phyloP scores from a whole-genome alignment of 2,888 invertebrate species.

The Empis livida region DNA sequence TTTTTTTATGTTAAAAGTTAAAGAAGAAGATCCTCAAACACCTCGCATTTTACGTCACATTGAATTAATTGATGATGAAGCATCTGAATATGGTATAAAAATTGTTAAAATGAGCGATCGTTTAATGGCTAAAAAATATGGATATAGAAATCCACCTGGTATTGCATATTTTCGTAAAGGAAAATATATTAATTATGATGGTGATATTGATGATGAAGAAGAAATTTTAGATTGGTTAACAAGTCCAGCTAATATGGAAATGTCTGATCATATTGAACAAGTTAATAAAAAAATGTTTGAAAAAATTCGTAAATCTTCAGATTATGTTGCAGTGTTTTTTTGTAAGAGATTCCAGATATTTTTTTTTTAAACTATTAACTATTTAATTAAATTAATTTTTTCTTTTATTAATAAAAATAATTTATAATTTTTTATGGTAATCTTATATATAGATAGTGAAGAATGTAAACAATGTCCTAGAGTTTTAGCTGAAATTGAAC shows the following conservation, averaged over 20 bases:
- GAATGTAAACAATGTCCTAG: constrained; percentile 89
- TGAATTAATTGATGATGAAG: constrained; percentile 85
- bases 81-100: constrained; percentile 81
- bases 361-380: background rate
- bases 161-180: constrained; percentile 80
- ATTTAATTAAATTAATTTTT: background rate
- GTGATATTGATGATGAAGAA: constrained; percentile 84
- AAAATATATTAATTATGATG: constrained; percentile 83
- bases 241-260: constrained; percentile 86
- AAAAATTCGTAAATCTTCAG: constrained; percentile 75
- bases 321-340: constrained; percentile 85
- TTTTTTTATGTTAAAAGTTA: constrained; percentile 41
- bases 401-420: background rate
- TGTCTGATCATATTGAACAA: constrained; percentile 82
- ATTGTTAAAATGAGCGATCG: constrained; percentile 78
- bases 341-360: constrained; percentile 49
- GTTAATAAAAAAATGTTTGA: constrained; percentile 90
- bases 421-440: background rate
- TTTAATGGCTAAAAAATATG: constrained; percentile 88
- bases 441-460: constrained; percentile 60
- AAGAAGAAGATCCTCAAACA: constrained; percentile 69
- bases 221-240: constrained; percentile 81
- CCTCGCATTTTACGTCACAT: constrained; percentile 71
- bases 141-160: constrained; percentile 78
- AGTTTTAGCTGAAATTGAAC: constrained; percentile 77